Conservation (phyloP, 1,140 invertebrate species). For the Diprion similis region DNA sequence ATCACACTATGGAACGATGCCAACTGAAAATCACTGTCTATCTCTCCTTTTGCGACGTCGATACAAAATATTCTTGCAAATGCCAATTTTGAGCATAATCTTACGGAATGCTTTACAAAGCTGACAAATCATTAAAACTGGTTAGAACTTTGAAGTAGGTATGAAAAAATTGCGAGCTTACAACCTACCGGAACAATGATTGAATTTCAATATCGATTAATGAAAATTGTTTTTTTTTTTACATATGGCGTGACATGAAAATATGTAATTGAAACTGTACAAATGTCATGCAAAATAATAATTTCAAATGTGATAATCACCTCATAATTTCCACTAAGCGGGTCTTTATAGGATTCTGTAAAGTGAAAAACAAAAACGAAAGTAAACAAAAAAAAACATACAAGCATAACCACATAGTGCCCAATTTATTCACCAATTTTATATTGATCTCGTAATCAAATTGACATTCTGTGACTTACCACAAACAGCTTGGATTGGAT, state of each 20-base stretch:
- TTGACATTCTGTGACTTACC: background rate
- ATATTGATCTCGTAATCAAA: too few species aligned
- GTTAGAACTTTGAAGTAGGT: background rate
- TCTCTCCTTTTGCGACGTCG: background rate
- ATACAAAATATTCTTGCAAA: too few species aligned
- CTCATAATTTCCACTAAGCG: conserved; percentile 1
- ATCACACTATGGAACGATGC: background rate
- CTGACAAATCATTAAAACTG: background rate
- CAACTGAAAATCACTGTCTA: background rate
- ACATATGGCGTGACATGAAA: background rate
- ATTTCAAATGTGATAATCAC: background rate
- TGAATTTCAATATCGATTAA: background rate
- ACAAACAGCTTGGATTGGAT: background rate
- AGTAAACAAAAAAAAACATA: background rate
- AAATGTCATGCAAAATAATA: background rate
- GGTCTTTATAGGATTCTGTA: background rate
- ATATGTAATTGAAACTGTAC: background rate
- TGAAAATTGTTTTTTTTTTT: background rate
- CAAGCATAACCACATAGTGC: too few species aligned
- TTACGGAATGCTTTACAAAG: too few species aligned
- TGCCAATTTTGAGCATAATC: too few species aligned
- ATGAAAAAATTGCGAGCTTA: background rate
- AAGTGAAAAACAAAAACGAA: background rate
- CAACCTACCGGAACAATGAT: background rate
- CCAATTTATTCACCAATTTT: too few species aligned